phyloP scores from a whole-genome alignment of 2,888 invertebrate genomes.

The Lissonota sp. region DNA sequence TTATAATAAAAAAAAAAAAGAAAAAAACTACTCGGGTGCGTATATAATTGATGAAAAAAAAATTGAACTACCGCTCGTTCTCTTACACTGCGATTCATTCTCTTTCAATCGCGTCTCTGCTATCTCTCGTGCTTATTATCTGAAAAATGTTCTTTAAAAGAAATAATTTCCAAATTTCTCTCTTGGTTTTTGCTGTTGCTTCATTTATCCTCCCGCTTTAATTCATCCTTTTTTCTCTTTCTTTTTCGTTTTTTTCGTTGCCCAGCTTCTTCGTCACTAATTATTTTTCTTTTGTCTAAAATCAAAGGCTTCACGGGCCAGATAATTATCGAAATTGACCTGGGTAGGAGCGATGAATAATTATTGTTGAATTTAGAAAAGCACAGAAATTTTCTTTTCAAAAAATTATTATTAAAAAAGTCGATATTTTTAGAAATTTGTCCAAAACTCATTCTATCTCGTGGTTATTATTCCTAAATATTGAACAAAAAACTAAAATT shows the following conservation, averaged over 20 bases:
- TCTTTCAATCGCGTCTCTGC: neutral
- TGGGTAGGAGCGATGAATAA: no score
- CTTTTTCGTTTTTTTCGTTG: slow-evolving; percentile 19
- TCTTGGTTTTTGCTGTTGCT: neutral
- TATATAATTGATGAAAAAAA: neutral
- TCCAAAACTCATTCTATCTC: no score
- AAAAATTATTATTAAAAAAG: no score
- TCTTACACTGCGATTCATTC: slow-evolving; percentile 51
- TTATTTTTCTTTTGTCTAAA: no score
- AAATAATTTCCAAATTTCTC: no score
- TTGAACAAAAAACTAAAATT: no score
- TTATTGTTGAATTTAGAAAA: no score
- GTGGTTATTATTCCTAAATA: no score
- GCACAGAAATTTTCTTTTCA: no score
- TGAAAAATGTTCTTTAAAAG: neutral
- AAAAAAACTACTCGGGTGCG: neutral
- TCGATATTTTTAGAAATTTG: no score
- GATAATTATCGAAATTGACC: no score
- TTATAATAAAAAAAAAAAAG: slow-evolving; percentile 36
- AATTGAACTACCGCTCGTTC: slow-evolving; percentile 39
- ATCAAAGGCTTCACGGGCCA: no score
- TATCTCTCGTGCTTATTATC: neutral
- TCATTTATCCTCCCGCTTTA: slow-evolving; percentile 1
- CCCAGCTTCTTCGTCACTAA: neutral
- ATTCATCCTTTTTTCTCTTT: slow-evolving; percentile 17